These are phyloP conservation scores for Donacobius atricapilla DNA, from an alignment of 2,113 vertebrate genomes.

Conservation along the genomic window DNA sequence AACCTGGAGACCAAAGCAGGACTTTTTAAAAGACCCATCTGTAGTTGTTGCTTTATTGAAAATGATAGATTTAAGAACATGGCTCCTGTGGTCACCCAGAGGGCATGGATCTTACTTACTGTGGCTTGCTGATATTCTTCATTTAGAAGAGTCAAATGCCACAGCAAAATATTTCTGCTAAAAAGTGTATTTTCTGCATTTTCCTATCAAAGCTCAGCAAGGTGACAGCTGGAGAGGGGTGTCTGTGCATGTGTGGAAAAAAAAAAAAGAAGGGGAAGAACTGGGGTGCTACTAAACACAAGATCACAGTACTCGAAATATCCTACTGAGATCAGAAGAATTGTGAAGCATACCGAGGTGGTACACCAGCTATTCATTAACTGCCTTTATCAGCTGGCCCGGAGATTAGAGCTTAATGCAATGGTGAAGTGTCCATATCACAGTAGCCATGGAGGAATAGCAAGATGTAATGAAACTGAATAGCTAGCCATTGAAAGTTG, in stretches of 20 bases:
- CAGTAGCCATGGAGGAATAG: conserved; percentile 65
- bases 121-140: conserved; percentile 17
- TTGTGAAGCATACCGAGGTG: conserved; percentile 47
- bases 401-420: conserved; percentile 71
- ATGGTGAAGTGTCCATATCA: conserved; percentile 64
- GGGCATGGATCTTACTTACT: neutral
- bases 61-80: conserved; percentile 24
- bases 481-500: conserved; percentile 65
- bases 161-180: conserved; percentile 33
- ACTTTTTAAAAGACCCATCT: conserved; percentile 6
- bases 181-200: conserved; percentile 40
- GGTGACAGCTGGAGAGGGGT: conserved; percentile 57
- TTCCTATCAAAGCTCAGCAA: conserved; percentile 34
- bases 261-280: conserved; percentile 18
- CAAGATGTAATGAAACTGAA: conserved; percentile 69
- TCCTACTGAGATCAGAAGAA: conserved; percentile 72
- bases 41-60: conserved; percentile 15
- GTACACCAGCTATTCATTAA: conserved; percentile 63
- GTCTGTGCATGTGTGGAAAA: conserved; percentile 51
- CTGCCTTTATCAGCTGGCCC: conserved; percentile 19
- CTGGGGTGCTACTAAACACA: conserved; percentile 67
- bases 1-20: neutral
- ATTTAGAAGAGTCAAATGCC: conserved; percentile 36
- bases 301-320: conserved; percentile 66
- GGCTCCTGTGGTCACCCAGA: neutral